Evolutionary conservation across 2,888 invertebrate genomes (phyloP).

Genomic region (Stenoptilia bipunctidactyla): DNA sequence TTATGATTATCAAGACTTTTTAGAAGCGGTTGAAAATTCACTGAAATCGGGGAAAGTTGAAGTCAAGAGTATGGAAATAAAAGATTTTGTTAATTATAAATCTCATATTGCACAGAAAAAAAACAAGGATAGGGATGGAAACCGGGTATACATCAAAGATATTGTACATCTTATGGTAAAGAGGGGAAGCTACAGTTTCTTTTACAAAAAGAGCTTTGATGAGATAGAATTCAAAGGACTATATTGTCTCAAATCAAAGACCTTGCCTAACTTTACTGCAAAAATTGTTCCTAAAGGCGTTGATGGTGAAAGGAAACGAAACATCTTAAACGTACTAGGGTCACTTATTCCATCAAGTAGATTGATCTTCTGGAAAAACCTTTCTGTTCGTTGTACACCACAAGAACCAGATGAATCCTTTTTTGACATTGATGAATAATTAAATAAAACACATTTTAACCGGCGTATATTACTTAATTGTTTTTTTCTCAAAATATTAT

Average conservation of each 20-base stretch:
- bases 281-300: slow-evolving; percentile 12
- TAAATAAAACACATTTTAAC: slow-evolving; percentile 4
- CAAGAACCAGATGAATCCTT: slow-evolving; percentile 9
- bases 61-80: slow-evolving; percentile 11
- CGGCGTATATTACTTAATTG: no score
- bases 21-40: slow-evolving; percentile 9
- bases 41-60: slow-evolving; percentile 12
- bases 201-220: slow-evolving; percentile 10
- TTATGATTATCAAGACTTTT: slow-evolving; percentile 7
- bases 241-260: slow-evolving; percentile 11
- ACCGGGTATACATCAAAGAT: slow-evolving; percentile 11
- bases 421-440: slow-evolving; percentile 10
- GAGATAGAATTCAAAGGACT: slow-evolving; percentile 10
- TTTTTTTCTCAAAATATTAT: no score
- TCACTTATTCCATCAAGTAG: slow-evolving; percentile 13
- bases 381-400: slow-evolving; percentile 11
- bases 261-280: slow-evolving; percentile 10
- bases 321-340: slow-evolving; percentile 12
- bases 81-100: slow-evolving; percentile 13
- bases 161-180: slow-evolving; percentile 10
- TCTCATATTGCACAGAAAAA: slow-evolving; percentile 8
- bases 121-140: slow-evolving; percentile 9
- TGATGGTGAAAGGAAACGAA: slow-evolving; percentile 8
- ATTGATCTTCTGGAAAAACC: slow-evolving; percentile 11
- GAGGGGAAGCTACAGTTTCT: no score